Percentiles rank a stretch among this genome's conserved stretches.
These are phyloP conservation scores for Ferdinandea cuprea DNA, from an alignment of 2,888 invertebrate genomes.

Conservation along the genomic window DNA sequence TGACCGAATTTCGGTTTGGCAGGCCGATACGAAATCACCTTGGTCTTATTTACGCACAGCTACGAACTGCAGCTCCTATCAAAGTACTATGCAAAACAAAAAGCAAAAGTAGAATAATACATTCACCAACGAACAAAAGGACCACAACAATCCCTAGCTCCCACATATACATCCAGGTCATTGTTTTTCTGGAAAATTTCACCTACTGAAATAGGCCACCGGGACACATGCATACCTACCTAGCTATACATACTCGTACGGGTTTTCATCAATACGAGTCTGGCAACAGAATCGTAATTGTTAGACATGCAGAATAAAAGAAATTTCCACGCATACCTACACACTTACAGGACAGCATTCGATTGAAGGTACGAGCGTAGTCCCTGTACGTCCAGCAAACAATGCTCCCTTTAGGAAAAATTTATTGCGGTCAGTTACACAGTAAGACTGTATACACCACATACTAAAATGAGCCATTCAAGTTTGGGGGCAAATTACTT, in stretches of 20 bases:
- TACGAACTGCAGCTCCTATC: constrained; percentile 23
- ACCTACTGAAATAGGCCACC: constrained; percentile 9
- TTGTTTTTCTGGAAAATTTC: constrained; percentile 41
- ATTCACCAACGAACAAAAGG: constrained; percentile 20
- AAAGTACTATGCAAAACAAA: constrained; percentile 14
- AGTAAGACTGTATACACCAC: constrained; percentile 44
- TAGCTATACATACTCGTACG: background rate
- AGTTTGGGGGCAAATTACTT: constrained; percentile 58
- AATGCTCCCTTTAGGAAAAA: constrained; percentile 51
- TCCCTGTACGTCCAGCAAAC: constrained; percentile 29
- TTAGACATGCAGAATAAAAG: constrained; percentile 42
- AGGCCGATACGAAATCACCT: constrained; percentile 22
- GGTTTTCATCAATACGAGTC: constrained; percentile 40
- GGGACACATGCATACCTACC: background rate
- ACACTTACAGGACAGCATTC: constrained; percentile 10
- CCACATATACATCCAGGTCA: background rate
- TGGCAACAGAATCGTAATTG: constrained; percentile 56
- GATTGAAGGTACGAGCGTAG: constrained; percentile 11
- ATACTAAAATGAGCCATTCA: constrained; percentile 48
- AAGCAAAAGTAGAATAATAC: constrained; percentile 21
- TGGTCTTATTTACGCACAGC: constrained; percentile 27
- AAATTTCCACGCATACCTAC: constrained; percentile 43
- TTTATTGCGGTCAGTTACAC: constrained; percentile 68
- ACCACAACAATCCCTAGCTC: constrained; percentile 26
- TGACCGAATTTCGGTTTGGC: no score